Percentiles rank a stretch among this genome's conserved stretches.
Evolutionary conservation across 2,888 invertebrate species (phyloP).

Genomic region (Drosophila fungiperda): DNA sequence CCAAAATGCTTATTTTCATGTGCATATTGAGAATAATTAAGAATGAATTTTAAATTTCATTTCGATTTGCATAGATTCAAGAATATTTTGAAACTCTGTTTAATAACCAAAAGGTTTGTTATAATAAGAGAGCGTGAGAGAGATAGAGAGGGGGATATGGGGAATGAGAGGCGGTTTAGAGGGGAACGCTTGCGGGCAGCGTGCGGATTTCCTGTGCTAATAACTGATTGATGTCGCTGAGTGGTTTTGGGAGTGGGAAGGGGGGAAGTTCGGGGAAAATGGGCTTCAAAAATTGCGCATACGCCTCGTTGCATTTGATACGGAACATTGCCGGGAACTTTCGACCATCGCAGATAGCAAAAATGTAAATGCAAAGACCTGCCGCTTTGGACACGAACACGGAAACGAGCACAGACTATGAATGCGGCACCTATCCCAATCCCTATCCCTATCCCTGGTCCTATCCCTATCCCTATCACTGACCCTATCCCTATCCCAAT

Average conservation of each 20-base stretch:
- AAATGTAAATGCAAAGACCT: conserved; percentile 64
- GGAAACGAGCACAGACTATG: conserved; percentile 3
- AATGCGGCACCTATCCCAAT: background rate
- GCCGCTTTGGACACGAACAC: conserved; percentile 59
- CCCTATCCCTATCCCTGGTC: background rate
- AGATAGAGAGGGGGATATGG: background rate
- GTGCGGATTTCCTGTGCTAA: conserved; percentile 53
- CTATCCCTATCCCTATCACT: background rate
- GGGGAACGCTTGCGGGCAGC: background rate
- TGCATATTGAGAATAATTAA: background rate
- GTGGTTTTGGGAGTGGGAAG: background rate
- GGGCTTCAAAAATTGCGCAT: conserved; percentile 61
- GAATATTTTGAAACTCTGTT: background rate
- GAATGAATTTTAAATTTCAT: background rate
- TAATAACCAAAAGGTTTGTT: background rate
- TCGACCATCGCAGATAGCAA: conserved; percentile 11
- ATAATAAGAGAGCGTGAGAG: background rate
- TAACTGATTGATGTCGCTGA: conserved; percentile 70
- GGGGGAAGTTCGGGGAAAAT: background rate
- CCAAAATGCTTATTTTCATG: background rate
- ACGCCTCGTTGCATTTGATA: conserved; percentile 63
- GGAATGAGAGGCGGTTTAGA: background rate
- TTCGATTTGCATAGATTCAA: background rate
- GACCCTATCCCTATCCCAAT: background rate
- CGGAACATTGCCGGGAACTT: conserved; percentile 6